Base-by-base conservation (phyloP, 2,888 invertebrate species). In the Escarpia spicata region DNA sequence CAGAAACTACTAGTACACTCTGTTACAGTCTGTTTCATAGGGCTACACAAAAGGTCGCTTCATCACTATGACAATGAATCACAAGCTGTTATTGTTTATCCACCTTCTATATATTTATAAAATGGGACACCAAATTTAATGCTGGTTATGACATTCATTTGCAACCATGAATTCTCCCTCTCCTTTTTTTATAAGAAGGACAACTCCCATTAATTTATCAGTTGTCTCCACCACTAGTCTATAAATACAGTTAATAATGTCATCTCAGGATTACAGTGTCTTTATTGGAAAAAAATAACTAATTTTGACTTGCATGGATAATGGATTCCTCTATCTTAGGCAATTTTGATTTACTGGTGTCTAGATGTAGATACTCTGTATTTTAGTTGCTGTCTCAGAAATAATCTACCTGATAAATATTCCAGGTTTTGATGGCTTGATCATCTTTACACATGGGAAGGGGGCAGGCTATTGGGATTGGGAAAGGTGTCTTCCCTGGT, bases 201-300 rank as follows among this genome's bases (percentile, higher is more conserved):
- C 52, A 52, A 52, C 52, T 52, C 1, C 2, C 52, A 52, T 12
- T 52, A 15, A 52, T 52, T 52, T 52, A 52, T 52, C 15, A 15
- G 52, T 12, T 52, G 9, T 52, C 52, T 52, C 15, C 52, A 52
- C 15, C 15, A 9, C 52, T 52, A 6, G 52, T 75, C n/a, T 75
- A 75, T 26, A 75, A 19, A 75, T 75, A 75, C 26, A 52, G 52
- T 75, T 15, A 26, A 75, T 26, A 75, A 19, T 26, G 19, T n/a
- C 75, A 75, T 75, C 26, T 75, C 75, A 26, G 6, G 75, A 75
- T 75, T 75, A 75, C 75, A 26, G 75, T 75, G 75, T 75, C 75
- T 75, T 75, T 75, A 75, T 26, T 75, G 75, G 75, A 75, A n/a
- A 75, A 75, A 75, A 75, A 26, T 75, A 75, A n/a, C 75, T 75